Evolutionary conservation across 2,797 vertebrate genomes (phyloP), one percentile per base, ranked within the genome.

Genomic region (Scomberomorus guttatus): DNA sequence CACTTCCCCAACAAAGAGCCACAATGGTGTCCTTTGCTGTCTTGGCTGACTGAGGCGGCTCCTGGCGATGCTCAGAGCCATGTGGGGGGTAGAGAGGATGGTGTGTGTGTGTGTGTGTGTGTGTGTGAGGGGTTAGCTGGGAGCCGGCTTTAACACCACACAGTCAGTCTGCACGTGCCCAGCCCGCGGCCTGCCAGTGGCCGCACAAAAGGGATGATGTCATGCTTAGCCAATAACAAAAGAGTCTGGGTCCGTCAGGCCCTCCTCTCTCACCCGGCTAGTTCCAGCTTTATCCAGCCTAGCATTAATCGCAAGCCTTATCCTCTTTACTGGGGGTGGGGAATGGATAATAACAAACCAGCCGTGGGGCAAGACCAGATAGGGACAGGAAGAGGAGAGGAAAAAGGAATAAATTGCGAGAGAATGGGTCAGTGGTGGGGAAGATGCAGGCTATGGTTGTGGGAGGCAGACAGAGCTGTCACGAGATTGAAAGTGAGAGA

Each of bases 141-240:
- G 72, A 85, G 90, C 81, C 77, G 61, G 85, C 81, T 87, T 88
- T 90, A 90, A 92, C 81, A 78, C 87, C 85, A 85, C 88, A 87
- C 93, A 93, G 81, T 92, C 79, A 86, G 86, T 85, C 90, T 91
- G 92, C 95, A 95, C 93, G 95, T 95, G 96, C 93, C 94, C 79
- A 89, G 87, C 94, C 89, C 72, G 88, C 82, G 73, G 92, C 91
- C 94, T 94, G 91, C 92, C 94, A 95, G 89, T 94, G 94, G 92
- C 86, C 80, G 62, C 90, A 95, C 93, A 95, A 95, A 95, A 91
- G 89, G 84, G 92, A 95, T 96, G 96, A 96, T 95, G 95, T 96
- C 96, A 96, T 95, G 91, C 89, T 95, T 91, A 95, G 86, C 95
- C 95, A 95, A 96, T 96, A 93, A 95, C 94, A 95, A 95, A 94